phyloP scores from a whole-genome alignment of 1,140 invertebrate genomes.

The Drosophila repleta region DNA sequence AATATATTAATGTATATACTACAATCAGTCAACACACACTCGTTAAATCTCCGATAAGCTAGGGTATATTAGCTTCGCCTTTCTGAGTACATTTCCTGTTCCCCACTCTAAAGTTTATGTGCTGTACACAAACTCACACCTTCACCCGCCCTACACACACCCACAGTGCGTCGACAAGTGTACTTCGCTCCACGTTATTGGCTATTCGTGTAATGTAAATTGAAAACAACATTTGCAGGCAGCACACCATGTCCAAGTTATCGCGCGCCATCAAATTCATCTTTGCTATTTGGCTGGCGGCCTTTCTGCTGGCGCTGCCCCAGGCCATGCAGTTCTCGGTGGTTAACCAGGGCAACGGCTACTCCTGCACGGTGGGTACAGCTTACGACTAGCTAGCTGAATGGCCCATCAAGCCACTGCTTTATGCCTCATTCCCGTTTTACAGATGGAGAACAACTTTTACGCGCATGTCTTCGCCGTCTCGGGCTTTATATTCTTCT shows the following conservation, averaged over 20 bases:
- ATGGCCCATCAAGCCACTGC: constrained; percentile 5
- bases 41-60: too few relatives aligned
- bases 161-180: background rate
- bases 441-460: constrained; percentile 85
- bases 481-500: constrained; percentile 93
- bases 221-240: constrained; percentile 53
- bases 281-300: constrained; percentile 88
- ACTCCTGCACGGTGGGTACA: constrained; percentile 84
- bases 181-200: background rate
- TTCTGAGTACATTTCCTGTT: too few relatives aligned
- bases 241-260: constrained; percentile 93
- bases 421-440: background rate
- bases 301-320: constrained; percentile 90
- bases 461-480: constrained; percentile 91
- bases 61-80: too few relatives aligned
- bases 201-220: background rate
- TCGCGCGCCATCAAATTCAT: constrained; percentile 90
- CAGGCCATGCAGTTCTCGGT: constrained; percentile 90
- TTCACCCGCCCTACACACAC: background rate
- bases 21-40: too few relatives aligned
- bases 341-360: constrained; percentile 84
- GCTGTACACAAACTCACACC: background rate
- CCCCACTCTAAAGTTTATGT: too few relatives aligned
- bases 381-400: background rate
- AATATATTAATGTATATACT: too few relatives aligned